Evolutionary conservation across 2,113 vertebrate genomes (phyloP).

Genomic region (Egretta garzetta): DNA sequence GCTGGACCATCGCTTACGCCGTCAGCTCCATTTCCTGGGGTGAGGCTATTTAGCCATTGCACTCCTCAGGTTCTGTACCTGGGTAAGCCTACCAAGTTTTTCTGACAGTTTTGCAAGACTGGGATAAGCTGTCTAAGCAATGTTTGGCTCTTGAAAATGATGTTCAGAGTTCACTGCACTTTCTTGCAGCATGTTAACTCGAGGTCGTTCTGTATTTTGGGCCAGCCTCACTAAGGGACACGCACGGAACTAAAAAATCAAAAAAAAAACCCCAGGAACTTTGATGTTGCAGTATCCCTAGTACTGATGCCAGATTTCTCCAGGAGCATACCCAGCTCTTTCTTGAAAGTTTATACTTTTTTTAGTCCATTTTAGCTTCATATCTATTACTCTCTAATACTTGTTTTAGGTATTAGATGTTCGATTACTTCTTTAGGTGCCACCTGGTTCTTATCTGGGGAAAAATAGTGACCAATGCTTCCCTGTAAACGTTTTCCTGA

Average conservation of each 20-base stretch:
- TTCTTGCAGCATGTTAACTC: background rate
- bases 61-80: background rate
- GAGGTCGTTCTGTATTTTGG: fast-evolving
- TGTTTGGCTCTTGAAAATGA: background rate
- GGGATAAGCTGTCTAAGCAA: background rate
- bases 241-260: too few species aligned
- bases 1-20: background rate
- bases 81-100: background rate
- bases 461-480: background rate
- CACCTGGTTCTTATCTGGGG: background rate
- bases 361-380: background rate
- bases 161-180: background rate
- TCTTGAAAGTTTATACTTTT: background rate
- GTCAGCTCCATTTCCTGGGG: background rate
- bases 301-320: background rate
- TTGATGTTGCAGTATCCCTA: background rate
- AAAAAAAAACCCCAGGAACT: too few species aligned
- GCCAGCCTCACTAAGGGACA: background rate
- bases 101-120: background rate
- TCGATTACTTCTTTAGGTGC: background rate
- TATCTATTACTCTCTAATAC: background rate
- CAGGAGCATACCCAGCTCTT: background rate
- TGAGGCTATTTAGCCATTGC: background rate
- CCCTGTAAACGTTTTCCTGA: background rate
- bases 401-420: background rate